Base-by-base conservation (phyloP, 2,888 invertebrate genomes). In the Drosophila macrospina region DNA sequence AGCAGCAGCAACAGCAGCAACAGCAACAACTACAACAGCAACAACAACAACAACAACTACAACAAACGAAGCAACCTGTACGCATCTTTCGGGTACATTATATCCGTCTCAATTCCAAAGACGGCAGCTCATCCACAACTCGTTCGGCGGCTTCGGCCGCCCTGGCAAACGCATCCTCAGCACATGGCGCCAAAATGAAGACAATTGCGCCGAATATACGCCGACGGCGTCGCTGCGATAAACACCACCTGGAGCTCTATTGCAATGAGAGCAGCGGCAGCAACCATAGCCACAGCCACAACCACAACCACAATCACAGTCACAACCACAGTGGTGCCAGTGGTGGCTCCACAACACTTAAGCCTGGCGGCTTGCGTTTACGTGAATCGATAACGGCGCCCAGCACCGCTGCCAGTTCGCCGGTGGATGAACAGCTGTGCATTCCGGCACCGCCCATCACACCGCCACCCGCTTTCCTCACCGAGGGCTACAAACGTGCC, bases 381-480 rank as follows among this genome's bases (percentile, higher is more conserved):
- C 57, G 85, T n/a, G 85, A 86, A 45, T 86, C 85, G 3, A 87
- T 86, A 7, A 86, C 88, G 5, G 88, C 86, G 2, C 85, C 88
- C 5, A 77, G 79, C n/a, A 80, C 80, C 4, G 89, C 88, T 4
- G 89, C 90, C 41, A 87, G 89, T 42, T 89, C 90, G 4, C 90
- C 90, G 6, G 89, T 90, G 36, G 85, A 85, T 47, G 90, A 90
- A 32, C 74, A 90, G 39, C 72, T 89, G 54, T 88, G 80, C 28
- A 88, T 92, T 55, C 92, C 92, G 52, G 94, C 93, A 70, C 93
- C 94, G 28, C 95, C 95, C 28, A 95, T 95, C 74, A 95, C 95
- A 30, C 95, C 95, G 26, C 95, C 95, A 13, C 95, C 95, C 7
- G 95, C 94, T 61, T 95, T 95, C 86, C 92, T 94, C 54, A 94